A percentile compares a stretch with the other conserved stretches of the same genome.
Evolutionary conservation across 2,113 vertebrate species (phyloP).

Genomic region (Burhinus oedicnemus): DNA sequence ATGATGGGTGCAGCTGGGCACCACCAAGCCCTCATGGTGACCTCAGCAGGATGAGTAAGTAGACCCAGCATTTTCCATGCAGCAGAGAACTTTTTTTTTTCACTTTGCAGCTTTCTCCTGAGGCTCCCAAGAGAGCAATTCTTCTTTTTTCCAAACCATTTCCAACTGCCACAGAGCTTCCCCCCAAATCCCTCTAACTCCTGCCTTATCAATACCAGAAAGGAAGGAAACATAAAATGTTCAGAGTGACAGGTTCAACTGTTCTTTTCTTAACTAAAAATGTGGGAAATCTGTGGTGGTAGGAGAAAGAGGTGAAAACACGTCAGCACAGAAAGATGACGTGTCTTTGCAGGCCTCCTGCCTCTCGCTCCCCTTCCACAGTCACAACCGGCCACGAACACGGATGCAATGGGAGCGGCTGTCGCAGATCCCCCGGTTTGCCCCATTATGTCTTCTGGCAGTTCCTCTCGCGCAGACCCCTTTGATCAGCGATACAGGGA

Average conservation of each 20-base stretch:
- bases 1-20: not conserved
- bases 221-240: constrained; percentile 12
- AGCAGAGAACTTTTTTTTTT: constrained; percentile 6
- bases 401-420: accelerated
- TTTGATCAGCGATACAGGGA: not conserved
- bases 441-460: not conserved
- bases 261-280: not conserved
- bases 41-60: not conserved
- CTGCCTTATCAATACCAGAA: constrained; percentile 2
- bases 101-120: not conserved
- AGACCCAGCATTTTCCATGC: not conserved
- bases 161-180: not conserved
- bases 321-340: accelerated
- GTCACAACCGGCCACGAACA: not conserved
- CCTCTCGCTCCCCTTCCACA: not conserved
- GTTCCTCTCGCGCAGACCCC: not conserved
- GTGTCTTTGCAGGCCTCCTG: not conserved
- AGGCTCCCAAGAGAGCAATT: not conserved
- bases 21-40: not conserved
- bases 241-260: not conserved
- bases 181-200: not conserved
- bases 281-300: not conserved
- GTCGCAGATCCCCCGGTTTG: accelerated
- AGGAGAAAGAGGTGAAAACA: not conserved
- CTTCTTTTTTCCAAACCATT: not conserved